phyloP scores from a whole-genome alignment of 2,113 vertebrate species.

The Rana temporaria region DNA sequence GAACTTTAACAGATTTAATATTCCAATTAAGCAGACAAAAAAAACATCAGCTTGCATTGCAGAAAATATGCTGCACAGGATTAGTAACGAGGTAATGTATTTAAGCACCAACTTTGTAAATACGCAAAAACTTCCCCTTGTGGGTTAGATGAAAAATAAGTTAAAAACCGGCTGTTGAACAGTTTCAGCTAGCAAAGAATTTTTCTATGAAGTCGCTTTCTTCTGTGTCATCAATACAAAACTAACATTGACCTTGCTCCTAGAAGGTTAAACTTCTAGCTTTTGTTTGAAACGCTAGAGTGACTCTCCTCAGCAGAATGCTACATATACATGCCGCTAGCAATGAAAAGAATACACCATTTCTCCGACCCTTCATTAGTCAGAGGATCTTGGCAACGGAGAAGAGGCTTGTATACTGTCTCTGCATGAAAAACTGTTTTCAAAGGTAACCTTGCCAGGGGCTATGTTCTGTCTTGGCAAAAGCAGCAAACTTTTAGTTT shows the following conservation, averaged over 20 bases:
- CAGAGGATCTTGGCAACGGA: conserved; percentile 74
- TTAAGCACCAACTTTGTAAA: conserved; percentile 59
- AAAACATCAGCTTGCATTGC: conserved; percentile 4
- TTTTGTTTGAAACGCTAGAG: conserved; percentile 71
- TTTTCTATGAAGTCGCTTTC: conserved; percentile 67
- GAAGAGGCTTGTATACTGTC: conserved; percentile 64
- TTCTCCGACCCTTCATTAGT: conserved; percentile 74
- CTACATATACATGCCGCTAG: conserved; percentile 68
- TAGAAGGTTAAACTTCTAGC: conserved; percentile 76
- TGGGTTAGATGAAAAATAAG: conserved; percentile 65
- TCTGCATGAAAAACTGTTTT: conserved; percentile 79
- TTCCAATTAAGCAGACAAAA: not conserved
- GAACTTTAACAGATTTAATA: not conserved
- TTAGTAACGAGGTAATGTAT: conserved; percentile 10
- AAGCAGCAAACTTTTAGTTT: conserved; percentile 77
- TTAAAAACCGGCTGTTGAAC: conserved; percentile 63
- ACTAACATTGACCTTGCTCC: conserved; percentile 73
- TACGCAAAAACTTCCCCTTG: conserved; percentile 61
- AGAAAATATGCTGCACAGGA: not conserved
- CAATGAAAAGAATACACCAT: conserved; percentile 70
- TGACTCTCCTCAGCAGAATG: conserved; percentile 74
- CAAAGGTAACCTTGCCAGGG: conserved; percentile 84
- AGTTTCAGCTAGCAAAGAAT: conserved; percentile 63
- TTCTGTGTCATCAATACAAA: conserved; percentile 74
- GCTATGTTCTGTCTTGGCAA: conserved; percentile 77